Percentiles rank a stretch among this genome's conserved stretches.
phyloP scores from a whole-genome alignment of 2,888 invertebrate genomes.

The Callyntrura sp. region DNA sequence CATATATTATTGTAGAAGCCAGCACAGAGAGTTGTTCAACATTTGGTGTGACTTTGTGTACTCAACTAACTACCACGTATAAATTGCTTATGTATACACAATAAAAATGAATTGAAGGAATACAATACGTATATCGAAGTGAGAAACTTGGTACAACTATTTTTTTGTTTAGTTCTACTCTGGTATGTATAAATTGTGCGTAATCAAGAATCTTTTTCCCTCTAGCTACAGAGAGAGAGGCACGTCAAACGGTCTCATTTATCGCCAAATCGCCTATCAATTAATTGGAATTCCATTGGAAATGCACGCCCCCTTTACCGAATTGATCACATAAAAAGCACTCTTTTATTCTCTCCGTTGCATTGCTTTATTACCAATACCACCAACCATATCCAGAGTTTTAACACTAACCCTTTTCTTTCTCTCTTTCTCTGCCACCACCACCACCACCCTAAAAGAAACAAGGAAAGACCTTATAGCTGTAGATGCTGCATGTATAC shows the following conservation, averaged over 20 bases:
- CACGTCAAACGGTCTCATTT: conserved; percentile 83
- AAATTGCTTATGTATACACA: conserved; percentile 16
- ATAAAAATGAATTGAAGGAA: conserved; percentile 13
- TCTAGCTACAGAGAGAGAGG: conserved; percentile 63
- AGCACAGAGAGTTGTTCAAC: too few relatives aligned
- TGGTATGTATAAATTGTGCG: conserved; percentile 52
- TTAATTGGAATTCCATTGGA: conserved; percentile 83
- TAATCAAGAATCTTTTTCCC: conserved; percentile 76
- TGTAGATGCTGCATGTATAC: neutral
- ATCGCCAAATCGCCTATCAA: conserved; percentile 84
- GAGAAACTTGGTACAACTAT: conserved; percentile 33
- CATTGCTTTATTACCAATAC: conserved; percentile 45
- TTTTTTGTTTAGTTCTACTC: conserved; percentile 16
- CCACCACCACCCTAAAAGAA: neutral
- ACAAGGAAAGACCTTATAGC: neutral
- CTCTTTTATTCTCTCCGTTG: conserved; percentile 43
- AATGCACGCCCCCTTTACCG: conserved; percentile 81
- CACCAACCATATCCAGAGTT: conserved; percentile 27
- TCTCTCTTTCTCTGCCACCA: neutral
- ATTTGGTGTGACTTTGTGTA: neutral
- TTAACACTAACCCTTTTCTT: neutral
- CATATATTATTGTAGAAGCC: neutral
- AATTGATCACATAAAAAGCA: conserved; percentile 77
- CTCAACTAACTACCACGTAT: conserved; percentile 7
- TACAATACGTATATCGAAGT: conserved; percentile 18